phyloP scores from a whole-genome alignment of 2,113 vertebrate genomes.

The Peromyscus leucopus region DNA sequence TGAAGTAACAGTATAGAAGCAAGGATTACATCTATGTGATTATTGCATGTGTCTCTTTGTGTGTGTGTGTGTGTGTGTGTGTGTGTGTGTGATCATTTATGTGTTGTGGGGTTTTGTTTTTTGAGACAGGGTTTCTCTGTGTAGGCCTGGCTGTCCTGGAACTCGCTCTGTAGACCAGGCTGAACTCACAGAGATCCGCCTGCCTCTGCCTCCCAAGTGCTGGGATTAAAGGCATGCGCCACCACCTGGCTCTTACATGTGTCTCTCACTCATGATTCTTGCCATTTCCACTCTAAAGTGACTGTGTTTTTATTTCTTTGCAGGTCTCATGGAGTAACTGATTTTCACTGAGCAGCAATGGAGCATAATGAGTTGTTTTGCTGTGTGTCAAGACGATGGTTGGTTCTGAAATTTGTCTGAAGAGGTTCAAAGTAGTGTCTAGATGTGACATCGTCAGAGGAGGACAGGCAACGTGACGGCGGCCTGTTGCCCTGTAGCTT shows the following conservation, averaged over 20 bases:
- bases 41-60: too few relatives aligned
- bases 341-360: constrained; percentile 73
- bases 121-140: neutral
- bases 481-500: constrained; percentile 59
- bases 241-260: neutral
- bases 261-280: neutral
- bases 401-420: constrained; percentile 43
- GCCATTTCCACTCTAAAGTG: neutral
- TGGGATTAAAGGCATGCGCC: neutral
- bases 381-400: constrained; percentile 45
- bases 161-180: neutral
- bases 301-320: constrained; percentile 34
- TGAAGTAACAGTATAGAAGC: neutral
- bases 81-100: too few relatives aligned
- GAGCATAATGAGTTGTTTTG: constrained; percentile 62
- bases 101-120: too few relatives aligned
- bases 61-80: too few relatives aligned
- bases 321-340: constrained; percentile 83
- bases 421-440: constrained; percentile 45
- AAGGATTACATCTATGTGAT: neutral
- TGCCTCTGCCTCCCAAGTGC: neutral
- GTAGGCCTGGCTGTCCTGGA: neutral
- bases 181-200: neutral
- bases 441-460: constrained; percentile 71
- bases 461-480: constrained; percentile 53